A percentile compares a stretch with the other conserved stretches of the same genome.
Conservation (phyloP, 2,113 vertebrate genomes). For the Cromileptes altivelis region DNA sequence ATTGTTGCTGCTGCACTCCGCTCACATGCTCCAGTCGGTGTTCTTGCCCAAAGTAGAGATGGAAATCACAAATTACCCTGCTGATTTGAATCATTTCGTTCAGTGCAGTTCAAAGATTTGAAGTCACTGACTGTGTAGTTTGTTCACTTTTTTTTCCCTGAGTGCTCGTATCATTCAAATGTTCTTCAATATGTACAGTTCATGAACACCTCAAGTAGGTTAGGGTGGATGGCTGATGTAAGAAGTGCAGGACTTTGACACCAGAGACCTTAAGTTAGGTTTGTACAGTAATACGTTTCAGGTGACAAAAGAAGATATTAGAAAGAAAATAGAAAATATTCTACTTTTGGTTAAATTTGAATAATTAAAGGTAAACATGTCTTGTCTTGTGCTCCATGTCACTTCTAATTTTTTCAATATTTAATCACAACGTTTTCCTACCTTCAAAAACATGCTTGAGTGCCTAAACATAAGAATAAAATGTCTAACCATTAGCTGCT, state of each 20-base stretch:
- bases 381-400: background rate
- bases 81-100: background rate
- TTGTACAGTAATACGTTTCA: background rate
- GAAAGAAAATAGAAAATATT: too few species aligned
- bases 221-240: background rate
- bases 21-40: background rate
- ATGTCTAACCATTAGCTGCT: background rate
- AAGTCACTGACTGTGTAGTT: background rate
- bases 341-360: background rate
- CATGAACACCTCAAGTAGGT: too few species aligned
- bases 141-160: too few species aligned
- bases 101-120: background rate
- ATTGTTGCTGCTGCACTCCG: background rate
- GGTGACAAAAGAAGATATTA: background rate
- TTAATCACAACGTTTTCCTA: background rate
- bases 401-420: background rate
- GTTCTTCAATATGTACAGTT: too few species aligned
- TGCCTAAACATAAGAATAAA: background rate
- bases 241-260: background rate
- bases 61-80: background rate
- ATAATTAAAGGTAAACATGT: background rate
- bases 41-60: background rate
- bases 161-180: background rate
- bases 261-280: background rate
- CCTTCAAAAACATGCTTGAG: background rate